phyloP scores from a whole-genome alignment of 2,113 vertebrate species.

The Boleophthalmus pectinirostris region DNA sequence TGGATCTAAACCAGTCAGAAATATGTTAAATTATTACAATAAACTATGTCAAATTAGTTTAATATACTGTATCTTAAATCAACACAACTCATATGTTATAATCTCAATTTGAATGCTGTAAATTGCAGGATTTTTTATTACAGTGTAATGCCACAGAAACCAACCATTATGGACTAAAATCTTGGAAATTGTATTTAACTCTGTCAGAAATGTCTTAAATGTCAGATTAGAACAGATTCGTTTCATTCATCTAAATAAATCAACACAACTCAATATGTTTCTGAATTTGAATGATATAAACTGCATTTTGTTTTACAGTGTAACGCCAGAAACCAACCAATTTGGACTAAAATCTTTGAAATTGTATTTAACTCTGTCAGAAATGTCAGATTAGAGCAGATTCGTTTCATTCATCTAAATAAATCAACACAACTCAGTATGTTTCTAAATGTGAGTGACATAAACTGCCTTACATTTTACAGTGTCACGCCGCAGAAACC shows the following conservation, averaged over 20 bases:
- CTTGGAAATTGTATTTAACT: no score
- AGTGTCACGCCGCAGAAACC: constrained; percentile 22
- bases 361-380: no score
- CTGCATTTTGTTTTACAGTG: constrained; percentile 11
- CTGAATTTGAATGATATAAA: neutral
- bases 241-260: neutral
- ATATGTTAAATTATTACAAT: neutral
- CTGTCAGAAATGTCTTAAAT: no score
- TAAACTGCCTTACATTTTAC: neutral
- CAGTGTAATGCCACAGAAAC: constrained; percentile 19
- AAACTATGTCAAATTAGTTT: neutral
- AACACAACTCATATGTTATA: neutral
- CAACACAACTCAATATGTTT: neutral
- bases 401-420: neutral
- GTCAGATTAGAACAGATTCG: no score
- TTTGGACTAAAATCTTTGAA: neutral
- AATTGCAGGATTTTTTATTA: neutral
- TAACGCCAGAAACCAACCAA: constrained; percentile 24
- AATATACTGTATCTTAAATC: neutral
- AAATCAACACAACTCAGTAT: neutral
- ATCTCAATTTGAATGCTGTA: neutral
- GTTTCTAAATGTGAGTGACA: neutral
- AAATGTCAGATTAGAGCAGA: no score
- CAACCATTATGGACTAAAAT: constrained; percentile 16
- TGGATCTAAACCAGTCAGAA: neutral